Conservation (phyloP, 2,888 invertebrate species). For the Torymus auratus region DNA sequence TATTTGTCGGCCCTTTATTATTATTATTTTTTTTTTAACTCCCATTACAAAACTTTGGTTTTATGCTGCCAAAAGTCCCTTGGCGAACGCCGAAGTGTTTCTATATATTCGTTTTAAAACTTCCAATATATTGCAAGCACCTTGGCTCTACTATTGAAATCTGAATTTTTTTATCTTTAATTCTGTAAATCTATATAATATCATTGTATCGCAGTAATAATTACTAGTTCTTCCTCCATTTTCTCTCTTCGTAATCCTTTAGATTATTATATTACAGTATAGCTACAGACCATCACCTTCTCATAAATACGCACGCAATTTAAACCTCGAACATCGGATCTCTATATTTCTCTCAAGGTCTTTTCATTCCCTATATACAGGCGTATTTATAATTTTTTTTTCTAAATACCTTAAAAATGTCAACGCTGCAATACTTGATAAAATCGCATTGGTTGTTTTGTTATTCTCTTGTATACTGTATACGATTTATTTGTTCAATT, state of each 20-base stretch:
- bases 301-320: slow-evolving; percentile 18
- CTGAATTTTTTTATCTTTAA: slow-evolving; percentile 32
- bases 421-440: slow-evolving; percentile 13
- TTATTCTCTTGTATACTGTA: slow-evolving; percentile 23
- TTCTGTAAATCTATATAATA: slow-evolving; percentile 54
- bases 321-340: slow-evolving; percentile 13
- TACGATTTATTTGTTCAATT: slow-evolving; percentile 47
- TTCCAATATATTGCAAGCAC: slow-evolving; percentile 51
- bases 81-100: slow-evolving; percentile 47
- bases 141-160: slow-evolving; percentile 47
- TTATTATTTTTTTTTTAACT: background rate
- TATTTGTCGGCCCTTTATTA: slow-evolving; percentile 3
- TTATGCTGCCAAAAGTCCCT: slow-evolving; percentile 46
- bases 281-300: slow-evolving; percentile 58
- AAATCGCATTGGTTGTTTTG: slow-evolving; percentile 3
- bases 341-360: background rate
- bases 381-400: slow-evolving; percentile 37
- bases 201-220: slow-evolving; percentile 61
- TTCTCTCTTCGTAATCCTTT: slow-evolving; percentile 44
- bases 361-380: slow-evolving; percentile 48
- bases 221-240: slow-evolving; percentile 49
- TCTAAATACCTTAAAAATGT: slow-evolving; percentile 41
- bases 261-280: slow-evolving; percentile 68
- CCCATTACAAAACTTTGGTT: slow-evolving; percentile 52
- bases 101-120: slow-evolving; percentile 34